A percentile compares a stretch with the other conserved stretches of the same genome.
These are phyloP conservation scores for Drosophila nr. perissopoda DNA, from an alignment of 2,888 invertebrate genomes.

Conservation along the genomic window DNA sequence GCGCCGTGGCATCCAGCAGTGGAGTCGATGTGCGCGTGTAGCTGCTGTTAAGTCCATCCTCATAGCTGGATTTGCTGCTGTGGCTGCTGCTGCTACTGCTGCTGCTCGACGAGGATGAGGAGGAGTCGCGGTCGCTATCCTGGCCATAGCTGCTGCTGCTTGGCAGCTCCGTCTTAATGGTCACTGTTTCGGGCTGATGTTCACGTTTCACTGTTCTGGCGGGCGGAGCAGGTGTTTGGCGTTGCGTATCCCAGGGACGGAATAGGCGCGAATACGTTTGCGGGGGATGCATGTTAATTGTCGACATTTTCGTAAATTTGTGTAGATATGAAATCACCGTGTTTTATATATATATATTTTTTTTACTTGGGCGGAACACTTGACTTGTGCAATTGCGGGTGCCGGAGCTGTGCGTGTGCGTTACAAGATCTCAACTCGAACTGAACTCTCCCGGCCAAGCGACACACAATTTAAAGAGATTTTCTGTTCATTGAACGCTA, in stretches of 20 bases:
- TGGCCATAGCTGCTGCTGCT: constrained; percentile 49
- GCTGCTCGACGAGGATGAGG: constrained; percentile 57
- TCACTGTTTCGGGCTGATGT: constrained; percentile 43
- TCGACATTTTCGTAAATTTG: constrained; percentile 71
- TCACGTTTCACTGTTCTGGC: constrained; percentile 57
- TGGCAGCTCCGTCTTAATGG: constrained; percentile 59
- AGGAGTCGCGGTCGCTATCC: constrained; percentile 73
- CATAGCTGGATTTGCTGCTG: constrained; percentile 70
- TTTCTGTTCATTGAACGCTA: constrained; percentile 50
- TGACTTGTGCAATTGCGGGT: constrained; percentile 26
- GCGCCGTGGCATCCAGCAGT: constrained; percentile 53
- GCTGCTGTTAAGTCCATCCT: constrained; percentile 71
- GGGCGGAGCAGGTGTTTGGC: constrained; percentile 49
- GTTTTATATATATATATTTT: background rate
- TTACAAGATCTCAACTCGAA: constrained; percentile 81
- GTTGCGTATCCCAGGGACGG: constrained; percentile 87
- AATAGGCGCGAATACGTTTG: constrained; percentile 87
- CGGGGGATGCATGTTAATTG: constrained; percentile 82
- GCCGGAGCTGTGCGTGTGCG: constrained; percentile 65
- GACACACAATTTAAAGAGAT: constrained; percentile 79
- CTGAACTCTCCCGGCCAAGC: constrained; percentile 72
- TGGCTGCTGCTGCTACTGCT: constrained; percentile 31
- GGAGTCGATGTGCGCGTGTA: constrained; percentile 65
- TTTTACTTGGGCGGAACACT: constrained; percentile 52
- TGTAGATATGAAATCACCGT: constrained; percentile 19